Evolutionary conservation across 2,888 invertebrate species (phyloP), one percentile per base, ranked within the genome.

Genomic region (Rotaria magnacalcarata): DNA sequence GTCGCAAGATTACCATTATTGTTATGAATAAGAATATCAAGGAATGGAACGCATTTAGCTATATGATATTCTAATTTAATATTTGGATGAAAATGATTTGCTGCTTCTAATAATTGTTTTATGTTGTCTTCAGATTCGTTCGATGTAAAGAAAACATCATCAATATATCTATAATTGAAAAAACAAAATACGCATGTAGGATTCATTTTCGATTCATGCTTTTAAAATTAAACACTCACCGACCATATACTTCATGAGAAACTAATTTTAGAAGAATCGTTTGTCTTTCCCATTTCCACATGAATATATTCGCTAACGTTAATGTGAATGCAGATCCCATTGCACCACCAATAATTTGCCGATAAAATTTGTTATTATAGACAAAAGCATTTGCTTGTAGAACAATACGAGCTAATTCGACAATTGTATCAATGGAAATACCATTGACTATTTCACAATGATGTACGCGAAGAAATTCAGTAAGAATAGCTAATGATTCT

Each of bases 61-160:
- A 60, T 60, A 10, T 60, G n/a, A 60, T 60, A 60, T n/a, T 60
- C 58, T 60, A 60, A 60, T 60, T 60, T n/a, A 60, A 60, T 60
- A 60, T 60, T 60, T n/a, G n/a, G n/a, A 60, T 60, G 58, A 60
- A 60, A 27, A n/a, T 24, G n/a, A 27, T 60, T 60, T 10, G n/a
- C 58, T 24, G 5, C 10, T 21, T 43, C 21, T 5, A 74, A 19
- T 5, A 74, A 2, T 74, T 41, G 5, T 4, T 19, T 34, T 2
- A 74, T 19, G 21, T 41, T 34, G 19, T 41, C 41, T 41, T 74
- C 41, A 1, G 41, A 41, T 41, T 11, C 74, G 14, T 74, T 74
- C 41, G 16, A 74, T 41, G 74, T 74, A 74, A 74, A 41, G 41
- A 74, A 74, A 21, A 41, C 43, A 74, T 74, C 41, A 41, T 74